These are phyloP conservation scores for Napeogenes sylphis DNA, from an alignment of 2,888 invertebrate genomes.

Conservation along the genomic window DNA sequence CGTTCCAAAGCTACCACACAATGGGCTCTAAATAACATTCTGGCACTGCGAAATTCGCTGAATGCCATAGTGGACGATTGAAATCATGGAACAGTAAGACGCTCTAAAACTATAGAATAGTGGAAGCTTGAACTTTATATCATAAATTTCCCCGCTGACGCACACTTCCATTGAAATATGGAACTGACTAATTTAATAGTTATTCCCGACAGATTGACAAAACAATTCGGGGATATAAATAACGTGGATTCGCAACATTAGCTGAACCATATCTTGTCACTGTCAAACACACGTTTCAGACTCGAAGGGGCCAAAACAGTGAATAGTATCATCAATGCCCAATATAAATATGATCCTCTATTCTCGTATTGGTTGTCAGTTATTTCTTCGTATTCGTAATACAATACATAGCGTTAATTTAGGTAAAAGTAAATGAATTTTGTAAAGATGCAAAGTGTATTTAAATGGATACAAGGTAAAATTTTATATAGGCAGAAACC, in stretches of 20 bases:
- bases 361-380: not conserved
- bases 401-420: not conserved
- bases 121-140: slow-evolving; percentile 14
- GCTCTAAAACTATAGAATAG: slow-evolving; percentile 17
- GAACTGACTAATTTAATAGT: slow-evolving; percentile 5
- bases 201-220: slow-evolving; percentile 1
- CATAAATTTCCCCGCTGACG: slow-evolving; percentile 13
- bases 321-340: slow-evolving; percentile 1
- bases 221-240: not conserved
- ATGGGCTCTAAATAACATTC: slow-evolving; percentile 36
- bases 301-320: not conserved
- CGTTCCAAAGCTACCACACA: slow-evolving; percentile 35
- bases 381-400: not conserved
- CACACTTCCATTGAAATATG: slow-evolving; percentile 15
- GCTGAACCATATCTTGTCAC: slow-evolving; percentile 1
- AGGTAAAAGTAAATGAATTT: not conserved
- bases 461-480: slow-evolving; percentile 28
- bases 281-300: not conserved
- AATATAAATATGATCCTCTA: not conserved
- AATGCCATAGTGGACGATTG: slow-evolving; percentile 35
- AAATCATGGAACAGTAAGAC: slow-evolving; percentile 25
- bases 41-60: slow-evolving; percentile 32
- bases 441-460: slow-evolving; percentile 7
- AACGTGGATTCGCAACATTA: slow-evolving; percentile 2
- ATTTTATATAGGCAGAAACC: slow-evolving; percentile 25